Percentiles rank a stretch among this genome's conserved stretches.
phyloP scores from a whole-genome alignment of 2,113 vertebrate genomes.

The Phrynocephalus versicolor region DNA sequence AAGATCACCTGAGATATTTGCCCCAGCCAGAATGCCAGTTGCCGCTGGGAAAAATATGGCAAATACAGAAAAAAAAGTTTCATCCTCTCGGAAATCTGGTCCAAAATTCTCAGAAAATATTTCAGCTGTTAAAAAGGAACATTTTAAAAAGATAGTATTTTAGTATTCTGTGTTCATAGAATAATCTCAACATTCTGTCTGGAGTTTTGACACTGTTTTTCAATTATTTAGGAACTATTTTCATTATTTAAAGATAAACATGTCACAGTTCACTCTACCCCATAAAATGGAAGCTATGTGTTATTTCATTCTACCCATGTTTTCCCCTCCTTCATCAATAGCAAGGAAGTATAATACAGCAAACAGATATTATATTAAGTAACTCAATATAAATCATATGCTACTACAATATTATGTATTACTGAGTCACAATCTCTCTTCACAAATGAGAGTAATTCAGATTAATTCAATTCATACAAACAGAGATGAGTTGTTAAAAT shows the following conservation, averaged over 20 bases:
- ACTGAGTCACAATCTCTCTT: not conserved
- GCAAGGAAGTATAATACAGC: not conserved
- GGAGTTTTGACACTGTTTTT: not conserved
- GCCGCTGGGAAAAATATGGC: constrained; percentile 98
- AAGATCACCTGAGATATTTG: constrained; percentile 98
- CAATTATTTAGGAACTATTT: not conserved
- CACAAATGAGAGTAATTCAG: not conserved
- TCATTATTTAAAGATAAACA: not conserved
- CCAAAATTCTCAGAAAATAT: constrained; percentile 96
- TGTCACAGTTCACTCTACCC: not conserved
- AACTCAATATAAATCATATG: not conserved
- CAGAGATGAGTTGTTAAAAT: not conserved
- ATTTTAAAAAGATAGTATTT: not conserved
- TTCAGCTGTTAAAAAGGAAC: constrained; percentile 73
- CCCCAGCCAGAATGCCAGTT: constrained; percentile 96
- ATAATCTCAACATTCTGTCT: not conserved
- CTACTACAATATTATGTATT: not conserved
- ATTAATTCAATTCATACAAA: not conserved
- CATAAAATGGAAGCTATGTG: not conserved
- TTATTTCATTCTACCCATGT: not conserved
- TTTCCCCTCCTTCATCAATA: not conserved
- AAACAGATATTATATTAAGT: not conserved
- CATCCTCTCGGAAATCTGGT: constrained; percentile 83
- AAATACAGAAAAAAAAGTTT: constrained; percentile 95
- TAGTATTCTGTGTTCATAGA: not conserved